A percentile compares a stretch with the other conserved stretches of the same genome.
Evolutionary conservation across 2,113 vertebrate genomes (phyloP).

Genomic region (Carlito syrichta): DNA sequence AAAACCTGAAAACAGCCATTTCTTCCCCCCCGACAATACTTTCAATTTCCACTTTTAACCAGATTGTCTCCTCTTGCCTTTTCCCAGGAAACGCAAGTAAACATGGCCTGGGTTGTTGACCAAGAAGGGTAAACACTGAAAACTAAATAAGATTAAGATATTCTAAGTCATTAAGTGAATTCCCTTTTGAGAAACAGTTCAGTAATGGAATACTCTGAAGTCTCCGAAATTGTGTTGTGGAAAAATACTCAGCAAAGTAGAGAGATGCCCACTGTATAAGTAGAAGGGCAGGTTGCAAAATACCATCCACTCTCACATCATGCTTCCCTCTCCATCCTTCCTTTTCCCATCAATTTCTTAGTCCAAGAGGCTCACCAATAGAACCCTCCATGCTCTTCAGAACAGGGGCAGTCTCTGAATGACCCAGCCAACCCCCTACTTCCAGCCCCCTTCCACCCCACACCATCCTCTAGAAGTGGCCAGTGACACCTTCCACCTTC

Average conservation of each 20-base stretch:
- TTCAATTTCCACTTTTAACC: slow-evolving; percentile 38
- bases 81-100: background rate
- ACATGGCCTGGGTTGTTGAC: background rate
- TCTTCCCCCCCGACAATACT: slow-evolving; percentile 27
- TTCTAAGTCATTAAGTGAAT: slow-evolving; percentile 11
- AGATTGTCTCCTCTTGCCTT: background rate
- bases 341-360: background rate
- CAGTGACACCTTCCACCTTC: background rate
- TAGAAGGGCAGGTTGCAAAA: background rate
- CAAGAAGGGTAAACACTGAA: background rate
- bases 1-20: slow-evolving; percentile 57
- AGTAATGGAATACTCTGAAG: background rate
- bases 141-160: slow-evolving; percentile 17
- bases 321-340: background rate
- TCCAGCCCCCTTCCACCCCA: too few relatives aligned
- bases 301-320: background rate
- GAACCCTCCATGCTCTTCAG: background rate
- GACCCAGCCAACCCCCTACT: too few relatives aligned
- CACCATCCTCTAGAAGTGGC: background rate
- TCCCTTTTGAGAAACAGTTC: background rate
- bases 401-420: too few relatives aligned
- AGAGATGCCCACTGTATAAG: background rate
- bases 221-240: background rate
- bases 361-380: fast-evolving
- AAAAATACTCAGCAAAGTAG: background rate